Base-by-base conservation (phyloP, 2,888 invertebrate species). In the Temnothorax unifasciatus region DNA sequence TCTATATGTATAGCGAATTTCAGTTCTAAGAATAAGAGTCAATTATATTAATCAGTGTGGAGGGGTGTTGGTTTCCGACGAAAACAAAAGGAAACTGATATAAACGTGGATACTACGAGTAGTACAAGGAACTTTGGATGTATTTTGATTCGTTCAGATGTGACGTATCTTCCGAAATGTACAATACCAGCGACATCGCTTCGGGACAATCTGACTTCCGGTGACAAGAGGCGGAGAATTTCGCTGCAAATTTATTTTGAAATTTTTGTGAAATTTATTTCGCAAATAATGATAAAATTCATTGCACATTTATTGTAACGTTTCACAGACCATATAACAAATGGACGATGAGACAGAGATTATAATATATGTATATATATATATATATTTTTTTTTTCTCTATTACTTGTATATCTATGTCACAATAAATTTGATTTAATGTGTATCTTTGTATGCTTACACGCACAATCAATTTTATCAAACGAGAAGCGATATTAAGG, bases 121-220 rank as follows among this genome's bases (percentile, higher is more conserved):
- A 87, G 84, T 85, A 87, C 73, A 86, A 63, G 69, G 68, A 83
- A 85, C 76, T 85, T 85, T 90, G 85, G 86, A 89, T 90, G 88
- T 87, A 85, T 88, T 88, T 88, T 77, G 85, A 86, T 90, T 89
- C 89, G 88, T 88, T 90, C 87, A 82, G 85, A 83, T 89, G 90
- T 89, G 87, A 90, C 87, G 85, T 90, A 90, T 90, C 91, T 90
- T 90, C 90, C 90, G 84, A 90, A 84, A 68, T 90, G 90, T 90
- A 90, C 90, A 91, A 90, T 91, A 89, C 77, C 76, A 75, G 77
- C 84, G 89, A 83, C 86, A 68, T 76, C 86, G 68, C 84, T 59
- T 83, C 76, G 88, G 84, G 87, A 86, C 84, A 90, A 34, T 18
- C 75, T 59, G 75, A 71, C 38, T 54, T 76, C 75, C 38, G 61